A percentile compares a stretch with the other conserved stretches of the same genome.
Conservation (phyloP, 2,113 vertebrate species). For the Genyomyrus donnyi region DNA sequence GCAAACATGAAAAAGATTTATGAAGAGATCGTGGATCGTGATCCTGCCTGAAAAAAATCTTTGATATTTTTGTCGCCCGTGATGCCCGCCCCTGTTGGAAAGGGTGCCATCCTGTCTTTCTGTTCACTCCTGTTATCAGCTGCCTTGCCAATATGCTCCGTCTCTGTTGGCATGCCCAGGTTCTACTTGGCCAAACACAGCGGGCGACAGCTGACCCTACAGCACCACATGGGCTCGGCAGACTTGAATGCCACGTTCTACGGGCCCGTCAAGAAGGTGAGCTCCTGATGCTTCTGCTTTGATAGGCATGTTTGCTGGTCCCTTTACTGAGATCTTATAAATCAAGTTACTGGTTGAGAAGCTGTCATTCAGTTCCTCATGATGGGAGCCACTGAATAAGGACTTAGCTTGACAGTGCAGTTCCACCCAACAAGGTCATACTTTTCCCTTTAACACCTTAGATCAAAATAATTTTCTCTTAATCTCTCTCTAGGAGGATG, state of each 20-base stretch:
- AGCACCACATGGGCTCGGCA: slow-evolving; percentile 90
- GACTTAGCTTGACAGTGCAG: not conserved
- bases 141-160: too few species aligned
- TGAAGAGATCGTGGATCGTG: not conserved
- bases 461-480: not conserved
- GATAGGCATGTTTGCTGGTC: not conserved
- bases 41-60: not conserved
- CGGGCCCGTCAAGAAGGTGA: slow-evolving; percentile 87
- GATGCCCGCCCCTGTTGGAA: not conserved
- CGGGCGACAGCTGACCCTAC: slow-evolving; percentile 85
- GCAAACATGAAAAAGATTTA: not conserved
- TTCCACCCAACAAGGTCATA: not conserved
- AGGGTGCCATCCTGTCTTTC: not conserved
- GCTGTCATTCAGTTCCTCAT: not conserved
- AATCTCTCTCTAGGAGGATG: slow-evolving; percentile 75
- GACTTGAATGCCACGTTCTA: slow-evolving; percentile 94
- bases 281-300: not conserved
- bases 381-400: not conserved
- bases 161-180: slow-evolving; percentile 45
- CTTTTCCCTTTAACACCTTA: not conserved
- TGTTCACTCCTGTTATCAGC: not conserved
- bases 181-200: slow-evolving; percentile 97
- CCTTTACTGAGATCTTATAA: not conserved
- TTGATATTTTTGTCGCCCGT: not conserved
- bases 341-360: not conserved